phyloP scores from a whole-genome alignment of 2,888 invertebrate species.

The Fragum fragum region DNA sequence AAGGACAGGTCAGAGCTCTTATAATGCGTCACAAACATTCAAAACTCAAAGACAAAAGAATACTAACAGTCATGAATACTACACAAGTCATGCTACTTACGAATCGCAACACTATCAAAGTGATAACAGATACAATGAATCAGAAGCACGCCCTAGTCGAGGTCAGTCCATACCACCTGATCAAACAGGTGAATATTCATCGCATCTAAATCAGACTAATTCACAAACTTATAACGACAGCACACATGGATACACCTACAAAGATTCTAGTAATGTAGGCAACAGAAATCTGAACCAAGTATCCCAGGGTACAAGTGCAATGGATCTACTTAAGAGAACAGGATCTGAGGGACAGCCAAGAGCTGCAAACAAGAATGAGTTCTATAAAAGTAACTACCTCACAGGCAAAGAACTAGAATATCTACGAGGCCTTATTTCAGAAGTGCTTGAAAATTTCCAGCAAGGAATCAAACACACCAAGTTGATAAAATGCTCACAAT shows the following conservation, averaged over 20 bases:
- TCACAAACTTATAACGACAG: background rate
- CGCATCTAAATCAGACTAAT: background rate
- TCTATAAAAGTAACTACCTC: background rate
- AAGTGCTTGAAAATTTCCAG: background rate
- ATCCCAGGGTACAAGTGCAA: background rate
- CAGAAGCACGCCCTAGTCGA: no score
- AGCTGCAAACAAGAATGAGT: background rate
- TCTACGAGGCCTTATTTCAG: background rate
- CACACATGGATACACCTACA: background rate
- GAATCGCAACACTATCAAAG: no score
- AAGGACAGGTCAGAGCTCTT: background rate
- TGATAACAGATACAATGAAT: no score
- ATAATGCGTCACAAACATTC: background rate
- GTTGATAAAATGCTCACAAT: background rate
- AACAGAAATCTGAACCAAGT: background rate
- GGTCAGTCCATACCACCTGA: background rate
- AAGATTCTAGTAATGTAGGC: background rate
- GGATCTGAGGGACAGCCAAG: background rate
- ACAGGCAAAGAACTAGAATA: background rate
- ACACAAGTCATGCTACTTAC: background rate
- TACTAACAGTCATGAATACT: background rate
- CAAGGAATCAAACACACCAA: background rate
- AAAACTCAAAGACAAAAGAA: background rate
- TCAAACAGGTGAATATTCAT: background rate
- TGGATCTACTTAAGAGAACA: slow-evolving; percentile 20